Conservation (phyloP, 2,888 invertebrate species). For the Lepetodrilus schrolli region DNA sequence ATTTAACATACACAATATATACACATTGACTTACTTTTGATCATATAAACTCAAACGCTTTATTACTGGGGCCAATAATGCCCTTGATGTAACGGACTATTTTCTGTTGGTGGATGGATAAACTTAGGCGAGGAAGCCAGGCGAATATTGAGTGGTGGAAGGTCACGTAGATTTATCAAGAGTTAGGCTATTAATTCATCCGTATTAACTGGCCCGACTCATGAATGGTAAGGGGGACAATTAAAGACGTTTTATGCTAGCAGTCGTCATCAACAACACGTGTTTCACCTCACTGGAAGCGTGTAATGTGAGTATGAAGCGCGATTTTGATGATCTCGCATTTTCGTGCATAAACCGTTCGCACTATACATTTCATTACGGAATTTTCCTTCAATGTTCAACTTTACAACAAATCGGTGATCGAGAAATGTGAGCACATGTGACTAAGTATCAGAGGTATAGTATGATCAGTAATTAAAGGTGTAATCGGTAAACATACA, state of each 20-base stretch:
- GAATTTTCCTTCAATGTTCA: conserved; percentile 18
- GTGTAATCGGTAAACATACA: background rate
- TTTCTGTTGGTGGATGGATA: conserved; percentile 3
- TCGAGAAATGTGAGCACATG: no score
- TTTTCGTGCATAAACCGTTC: conserved; percentile 20
- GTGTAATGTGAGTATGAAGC: background rate
- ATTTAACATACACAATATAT: no score
- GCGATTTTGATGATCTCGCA: conserved; percentile 25
- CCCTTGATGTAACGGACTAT: no score
- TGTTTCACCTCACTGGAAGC: background rate
- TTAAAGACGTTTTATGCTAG: conserved; percentile 19
- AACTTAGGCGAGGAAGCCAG: conserved; percentile 1
- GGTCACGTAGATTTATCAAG: conserved; percentile 27
- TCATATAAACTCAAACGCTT: no score
- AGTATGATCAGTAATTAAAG: background rate
- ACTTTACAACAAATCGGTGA: no score
- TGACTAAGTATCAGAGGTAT: no score
- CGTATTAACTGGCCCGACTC: conserved; percentile 29
- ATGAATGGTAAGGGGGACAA: conserved; percentile 26
- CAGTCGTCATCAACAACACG: conserved; percentile 10
- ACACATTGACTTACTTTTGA: no score
- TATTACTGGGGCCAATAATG: no score
- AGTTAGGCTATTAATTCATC: conserved; percentile 30
- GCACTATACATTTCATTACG: background rate
- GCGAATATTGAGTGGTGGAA: conserved; percentile 20